A percentile compares a stretch with the other conserved stretches of the same genome.
Evolutionary conservation across 2,888 invertebrate species (phyloP).

Genomic region (Luffia ferchaultella): DNA sequence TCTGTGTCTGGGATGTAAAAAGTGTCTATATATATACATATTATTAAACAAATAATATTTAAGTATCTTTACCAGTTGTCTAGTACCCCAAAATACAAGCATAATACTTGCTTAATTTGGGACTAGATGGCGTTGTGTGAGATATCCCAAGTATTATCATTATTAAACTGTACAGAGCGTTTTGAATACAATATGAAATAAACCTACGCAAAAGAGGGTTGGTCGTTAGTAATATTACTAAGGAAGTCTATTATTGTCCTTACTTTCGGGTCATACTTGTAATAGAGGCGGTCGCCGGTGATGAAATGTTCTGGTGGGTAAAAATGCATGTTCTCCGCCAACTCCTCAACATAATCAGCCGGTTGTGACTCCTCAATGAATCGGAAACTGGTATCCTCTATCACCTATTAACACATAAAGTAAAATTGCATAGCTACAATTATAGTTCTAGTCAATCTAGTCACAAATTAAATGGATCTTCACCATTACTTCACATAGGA

Average conservation of each 20-base stretch:
- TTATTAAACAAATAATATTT: too few relatives aligned
- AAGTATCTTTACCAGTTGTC: too few relatives aligned
- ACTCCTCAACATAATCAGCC: slow-evolving; percentile 78
- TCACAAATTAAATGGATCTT: too few relatives aligned
- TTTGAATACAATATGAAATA: neutral
- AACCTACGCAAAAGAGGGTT: neutral
- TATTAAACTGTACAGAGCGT: too few relatives aligned
- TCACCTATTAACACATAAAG: slow-evolving; percentile 45
- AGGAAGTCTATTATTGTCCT: neutral
- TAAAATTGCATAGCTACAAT: neutral
- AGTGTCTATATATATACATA: too few relatives aligned
- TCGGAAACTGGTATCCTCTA: slow-evolving; percentile 77
- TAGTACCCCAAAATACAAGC: too few relatives aligned
- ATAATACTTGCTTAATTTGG: too few relatives aligned
- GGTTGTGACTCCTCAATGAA: slow-evolving; percentile 77
- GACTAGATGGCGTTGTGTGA: too few relatives aligned
- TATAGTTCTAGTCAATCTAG: too few relatives aligned
- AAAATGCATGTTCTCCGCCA: slow-evolving; percentile 82
- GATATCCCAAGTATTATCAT: too few relatives aligned
- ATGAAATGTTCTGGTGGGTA: slow-evolving; percentile 82
- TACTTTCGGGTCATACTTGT: slow-evolving; percentile 78
- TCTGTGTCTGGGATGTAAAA: too few relatives aligned
- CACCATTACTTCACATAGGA: too few relatives aligned
- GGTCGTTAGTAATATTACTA: neutral
- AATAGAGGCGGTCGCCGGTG: slow-evolving; percentile 77